phyloP scores from a whole-genome alignment of 2,888 invertebrate genomes.

The Pachymerium ferrugineum region DNA sequence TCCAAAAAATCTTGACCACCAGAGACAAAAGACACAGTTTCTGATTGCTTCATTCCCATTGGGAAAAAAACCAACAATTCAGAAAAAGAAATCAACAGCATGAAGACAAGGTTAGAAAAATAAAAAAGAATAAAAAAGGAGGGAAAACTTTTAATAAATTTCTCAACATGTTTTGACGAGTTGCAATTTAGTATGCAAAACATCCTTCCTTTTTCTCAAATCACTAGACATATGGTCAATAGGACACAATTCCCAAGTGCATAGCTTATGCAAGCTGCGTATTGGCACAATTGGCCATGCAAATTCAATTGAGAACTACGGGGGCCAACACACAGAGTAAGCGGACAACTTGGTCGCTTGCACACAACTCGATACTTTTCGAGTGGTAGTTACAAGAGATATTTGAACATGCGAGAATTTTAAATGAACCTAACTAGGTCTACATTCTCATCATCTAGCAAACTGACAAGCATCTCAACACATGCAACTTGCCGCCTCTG shows the following conservation, averaged over 20 bases:
- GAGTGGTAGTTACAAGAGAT: conserved; percentile 4
- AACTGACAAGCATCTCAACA: conserved; percentile 1
- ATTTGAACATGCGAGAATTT: background rate
- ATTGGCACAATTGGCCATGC: conserved; percentile 13
- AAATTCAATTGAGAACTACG: conserved; percentile 1
- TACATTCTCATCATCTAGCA: background rate
- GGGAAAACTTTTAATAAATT: background rate
- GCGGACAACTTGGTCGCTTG: background rate
- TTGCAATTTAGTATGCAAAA: background rate
- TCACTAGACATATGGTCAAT: conserved; percentile 8
- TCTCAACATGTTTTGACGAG: background rate
- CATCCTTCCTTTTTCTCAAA: background rate
- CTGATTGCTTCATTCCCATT: background rate
- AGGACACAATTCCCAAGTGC: background rate
- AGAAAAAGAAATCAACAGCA: too few relatives aligned
- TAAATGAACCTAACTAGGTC: conserved; percentile 8
- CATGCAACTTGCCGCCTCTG: background rate
- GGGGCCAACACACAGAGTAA: background rate
- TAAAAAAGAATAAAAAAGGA: background rate
- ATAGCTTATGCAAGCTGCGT: background rate
- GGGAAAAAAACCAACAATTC: background rate
- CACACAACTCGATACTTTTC: conserved; percentile 6
- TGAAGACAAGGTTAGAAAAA: too few relatives aligned
- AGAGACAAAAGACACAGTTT: conserved; percentile 3
- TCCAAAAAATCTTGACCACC: conserved; percentile 11